A percentile compares a stretch with the other conserved stretches of the same genome.
These are phyloP conservation scores for Nyctibius bracteatus DNA, from an alignment of 2,113 vertebrate species.

Conservation along the genomic window DNA sequence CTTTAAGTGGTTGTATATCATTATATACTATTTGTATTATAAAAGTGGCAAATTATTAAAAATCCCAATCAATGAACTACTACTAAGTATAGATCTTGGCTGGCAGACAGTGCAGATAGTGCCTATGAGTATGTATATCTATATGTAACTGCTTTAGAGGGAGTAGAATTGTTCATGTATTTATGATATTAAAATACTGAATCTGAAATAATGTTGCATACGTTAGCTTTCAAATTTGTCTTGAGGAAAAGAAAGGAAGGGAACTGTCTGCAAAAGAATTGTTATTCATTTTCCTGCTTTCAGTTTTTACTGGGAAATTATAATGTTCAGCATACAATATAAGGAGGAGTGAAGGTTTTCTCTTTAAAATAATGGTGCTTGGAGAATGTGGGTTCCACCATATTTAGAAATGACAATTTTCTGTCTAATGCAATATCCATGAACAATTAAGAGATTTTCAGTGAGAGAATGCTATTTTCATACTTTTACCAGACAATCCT, in stretches of 20 bases:
- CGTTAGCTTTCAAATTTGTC: background rate
- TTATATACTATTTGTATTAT: background rate
- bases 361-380: background rate
- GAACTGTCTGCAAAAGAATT: background rate
- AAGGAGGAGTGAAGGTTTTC: background rate
- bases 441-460: background rate
- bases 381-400: background rate
- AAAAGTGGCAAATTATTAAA: conserved; percentile 12
- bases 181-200: background rate
- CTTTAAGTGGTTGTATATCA: conserved; percentile 33
- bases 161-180: background rate
- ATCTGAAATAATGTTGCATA: background rate
- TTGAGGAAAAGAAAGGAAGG: background rate
- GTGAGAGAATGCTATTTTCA: background rate
- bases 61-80: background rate
- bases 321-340: background rate
- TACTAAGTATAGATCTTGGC: background rate
- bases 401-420: background rate
- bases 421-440: background rate
- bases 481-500: background rate
- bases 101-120: background rate
- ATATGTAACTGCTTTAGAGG: background rate
- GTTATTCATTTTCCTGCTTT: background rate
- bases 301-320: background rate
- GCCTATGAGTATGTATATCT: background rate